A percentile compares a stretch with the other conserved stretches of the same genome.
Evolutionary conservation across 1,140 invertebrate genomes (phyloP).

Genomic region (Caenorhabditis briggsae): DNA sequence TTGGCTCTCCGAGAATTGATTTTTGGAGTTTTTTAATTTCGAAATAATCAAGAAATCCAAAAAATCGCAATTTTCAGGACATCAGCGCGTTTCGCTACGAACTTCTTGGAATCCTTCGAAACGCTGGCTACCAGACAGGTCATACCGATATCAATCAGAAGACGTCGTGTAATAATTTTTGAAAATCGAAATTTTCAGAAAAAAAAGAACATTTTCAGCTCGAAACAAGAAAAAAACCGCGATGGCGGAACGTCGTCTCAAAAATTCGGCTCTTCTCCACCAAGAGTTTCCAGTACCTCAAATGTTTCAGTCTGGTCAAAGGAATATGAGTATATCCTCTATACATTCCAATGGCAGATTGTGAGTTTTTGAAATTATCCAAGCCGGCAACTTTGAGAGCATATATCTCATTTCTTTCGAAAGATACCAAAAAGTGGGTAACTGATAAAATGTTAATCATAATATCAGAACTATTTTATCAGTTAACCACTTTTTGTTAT

Average conservation of each 20-base stretch:
- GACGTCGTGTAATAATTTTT: constrained; percentile 63
- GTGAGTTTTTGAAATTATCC: constrained; percentile 3
- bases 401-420: too few species aligned
- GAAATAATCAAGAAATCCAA: background rate
- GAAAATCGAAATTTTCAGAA: background rate
- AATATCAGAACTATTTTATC: too few species aligned
- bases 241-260: constrained; percentile 67
- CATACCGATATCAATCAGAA: constrained; percentile 69
- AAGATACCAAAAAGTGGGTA: too few species aligned
- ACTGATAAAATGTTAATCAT: too few species aligned
- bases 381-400: too few species aligned
- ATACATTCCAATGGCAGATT: constrained; percentile 34
- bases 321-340: constrained; percentile 47
- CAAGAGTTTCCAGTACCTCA: constrained; percentile 68
- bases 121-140: constrained; percentile 66
- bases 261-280: constrained; percentile 63
- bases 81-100: constrained; percentile 69
- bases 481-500: too few species aligned
- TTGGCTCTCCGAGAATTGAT: too few species aligned
- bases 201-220: constrained; percentile 57
- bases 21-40: too few species aligned
- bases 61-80: constrained; percentile 57
- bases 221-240: constrained; percentile 68
- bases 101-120: constrained; percentile 66
- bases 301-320: constrained; percentile 55